Conservation (phyloP, 2,113 vertebrate species). For the Enhydra lutris region DNA sequence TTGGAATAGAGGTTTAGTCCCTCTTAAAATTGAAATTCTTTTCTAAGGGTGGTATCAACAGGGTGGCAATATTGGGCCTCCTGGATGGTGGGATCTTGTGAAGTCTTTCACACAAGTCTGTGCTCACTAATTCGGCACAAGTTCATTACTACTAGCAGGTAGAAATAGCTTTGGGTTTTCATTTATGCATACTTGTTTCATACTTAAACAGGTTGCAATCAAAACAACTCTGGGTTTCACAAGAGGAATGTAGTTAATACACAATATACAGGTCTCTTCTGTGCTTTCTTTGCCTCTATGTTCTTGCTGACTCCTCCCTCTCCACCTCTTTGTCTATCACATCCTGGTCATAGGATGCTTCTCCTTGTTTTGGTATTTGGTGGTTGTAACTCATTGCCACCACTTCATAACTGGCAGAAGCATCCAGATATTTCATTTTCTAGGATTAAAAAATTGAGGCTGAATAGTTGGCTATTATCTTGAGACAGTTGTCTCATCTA, state of each 20-base stretch:
- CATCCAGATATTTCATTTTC: background rate
- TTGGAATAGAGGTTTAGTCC: background rate
- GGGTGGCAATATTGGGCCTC: background rate
- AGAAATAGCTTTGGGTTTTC: background rate
- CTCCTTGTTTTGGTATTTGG: background rate
- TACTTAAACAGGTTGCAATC: background rate
- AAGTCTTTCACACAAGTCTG: background rate
- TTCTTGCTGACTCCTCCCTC: background rate
- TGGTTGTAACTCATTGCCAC: background rate
- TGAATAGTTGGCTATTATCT: background rate
- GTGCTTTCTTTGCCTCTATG: rapidly evolving
- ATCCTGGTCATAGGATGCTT: too few species aligned
- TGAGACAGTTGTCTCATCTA: background rate
- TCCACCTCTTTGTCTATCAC: background rate
- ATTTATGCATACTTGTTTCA: background rate
- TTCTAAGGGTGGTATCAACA: background rate
- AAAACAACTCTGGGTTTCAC: background rate
- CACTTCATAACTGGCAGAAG: background rate
- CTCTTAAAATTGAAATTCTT: background rate
- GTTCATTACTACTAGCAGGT: background rate
- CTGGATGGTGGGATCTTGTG: background rate
- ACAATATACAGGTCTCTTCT: background rate
- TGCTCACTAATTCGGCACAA: background rate
- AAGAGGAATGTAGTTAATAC: too few species aligned
- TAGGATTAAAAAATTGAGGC: background rate